Base-by-base conservation (phyloP, 2,888 invertebrate genomes). In the Busseola fusca region DNA sequence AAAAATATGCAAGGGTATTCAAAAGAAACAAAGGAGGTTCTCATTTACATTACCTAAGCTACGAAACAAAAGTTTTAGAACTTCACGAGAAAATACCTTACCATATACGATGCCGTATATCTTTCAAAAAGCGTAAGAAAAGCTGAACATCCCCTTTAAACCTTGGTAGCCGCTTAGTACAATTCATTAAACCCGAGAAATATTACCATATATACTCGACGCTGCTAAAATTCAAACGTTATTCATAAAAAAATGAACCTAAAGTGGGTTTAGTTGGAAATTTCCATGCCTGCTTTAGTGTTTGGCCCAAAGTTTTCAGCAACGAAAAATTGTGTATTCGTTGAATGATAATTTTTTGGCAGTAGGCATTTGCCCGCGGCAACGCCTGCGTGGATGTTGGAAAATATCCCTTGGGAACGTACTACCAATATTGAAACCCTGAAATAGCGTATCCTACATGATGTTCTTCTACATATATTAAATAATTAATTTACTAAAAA, bases 191-290 rank as follows among this genome's bases (percentile, higher is more conserved):
- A 74, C 78, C 60, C 73, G 76, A 75, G 75, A 76, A 78, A 77
- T 81, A 87, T 86, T 87, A 87, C 75, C 87, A 87, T 76, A 80
- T 83, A 87, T 74, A 84, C 82, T 74, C 82, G 68, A 69, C 72
- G 75, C 59, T 60, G 84, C 80, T 81, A 74, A 82, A 86, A 86
- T 86, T 87, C 85, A 84, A 87, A 86, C 82, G 87, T 89, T 87
- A 87, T 89, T 87, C 87, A 84, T 84, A 78, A 87, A 89, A 63
- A 89, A 88, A 78, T 74, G 65, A 63, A 83, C 74, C 72, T 72
- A 48, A 83, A 81, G 81, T 77, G 76, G 76, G 83, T 81, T 84
- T 83, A 78, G 76, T 68, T 67, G 69, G 60, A 80, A 85, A 86
- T 87, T 84, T 85, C 78, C 83, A 81, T 84, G 81, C 56, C 59